Percentiles rank a stretch among this genome's conserved stretches.
Conservation (phyloP, 2,113 vertebrate genomes). For the Python bivittatus region DNA sequence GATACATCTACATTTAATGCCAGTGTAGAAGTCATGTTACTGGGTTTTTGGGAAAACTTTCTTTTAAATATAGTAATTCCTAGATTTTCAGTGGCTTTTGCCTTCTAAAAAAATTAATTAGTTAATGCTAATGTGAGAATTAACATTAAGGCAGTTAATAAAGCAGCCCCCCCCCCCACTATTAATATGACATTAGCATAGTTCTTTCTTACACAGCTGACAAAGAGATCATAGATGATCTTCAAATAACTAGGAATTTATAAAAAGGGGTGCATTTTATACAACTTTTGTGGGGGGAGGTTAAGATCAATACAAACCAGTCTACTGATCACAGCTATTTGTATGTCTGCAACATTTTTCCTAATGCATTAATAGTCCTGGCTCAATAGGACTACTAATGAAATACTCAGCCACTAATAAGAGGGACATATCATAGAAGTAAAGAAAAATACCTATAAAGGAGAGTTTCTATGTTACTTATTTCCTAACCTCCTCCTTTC, state of each 20-base stretch:
- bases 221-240: constrained; percentile 34
- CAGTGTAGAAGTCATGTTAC: neutral
- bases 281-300: constrained; percentile 34
- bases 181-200: neutral
- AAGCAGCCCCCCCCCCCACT: neutral
- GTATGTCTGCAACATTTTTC: constrained; percentile 57
- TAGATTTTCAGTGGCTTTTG: neutral
- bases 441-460: constrained; percentile 71
- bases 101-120: neutral
- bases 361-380: constrained; percentile 45
- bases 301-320: constrained; percentile 62
- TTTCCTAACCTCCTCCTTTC: constrained; percentile 67
- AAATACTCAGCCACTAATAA: constrained; percentile 64
- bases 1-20: constrained; percentile 21
- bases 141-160: neutral
- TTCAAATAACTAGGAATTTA: constrained; percentile 42
- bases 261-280: constrained; percentile 3
- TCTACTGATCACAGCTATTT: constrained; percentile 62
- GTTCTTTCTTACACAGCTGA: neutral
- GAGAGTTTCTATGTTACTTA: constrained; percentile 64
- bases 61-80: constrained; percentile 40
- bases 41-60: constrained; percentile 27
- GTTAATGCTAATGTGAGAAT: constrained; percentile 4
- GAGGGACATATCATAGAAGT: constrained; percentile 59
- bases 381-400: too few relatives aligned